Conservation (phyloP, 2,797 vertebrate species). For the Eutrigla gurnardus region DNA sequence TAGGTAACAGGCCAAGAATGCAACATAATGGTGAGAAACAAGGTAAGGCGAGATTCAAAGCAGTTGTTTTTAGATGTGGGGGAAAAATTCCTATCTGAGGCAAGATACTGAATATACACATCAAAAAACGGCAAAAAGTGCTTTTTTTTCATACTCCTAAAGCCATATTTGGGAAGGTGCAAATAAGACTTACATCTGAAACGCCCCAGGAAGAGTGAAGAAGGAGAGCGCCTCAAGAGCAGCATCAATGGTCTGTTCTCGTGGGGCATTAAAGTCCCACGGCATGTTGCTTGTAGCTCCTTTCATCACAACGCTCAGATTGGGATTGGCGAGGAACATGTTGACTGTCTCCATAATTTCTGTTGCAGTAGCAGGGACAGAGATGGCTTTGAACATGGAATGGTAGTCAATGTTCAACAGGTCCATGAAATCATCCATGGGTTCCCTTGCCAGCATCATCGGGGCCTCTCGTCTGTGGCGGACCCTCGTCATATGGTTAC, state of each 20-base stretch:
- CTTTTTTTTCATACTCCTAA: background rate
- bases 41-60: constrained; percentile 3
- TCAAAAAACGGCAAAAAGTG: background rate
- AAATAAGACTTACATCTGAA: constrained; percentile 67
- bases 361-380: constrained; percentile 49
- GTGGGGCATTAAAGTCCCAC: constrained; percentile 56
- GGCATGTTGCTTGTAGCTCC: constrained; percentile 57
- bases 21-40: background rate
- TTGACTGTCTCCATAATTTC: constrained; percentile 81
- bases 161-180: background rate
- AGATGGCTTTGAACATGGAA: constrained; percentile 66
- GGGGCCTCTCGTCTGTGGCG: constrained; percentile 52
- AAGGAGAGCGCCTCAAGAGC: constrained; percentile 73
- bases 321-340: constrained; percentile 77
- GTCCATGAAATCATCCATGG: constrained; percentile 79
- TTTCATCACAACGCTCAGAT: constrained; percentile 78
- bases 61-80: background rate
- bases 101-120: background rate
- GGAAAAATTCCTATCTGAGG: constrained; percentile 5
- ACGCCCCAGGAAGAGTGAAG: constrained; percentile 68
- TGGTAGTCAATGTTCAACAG: constrained; percentile 78
- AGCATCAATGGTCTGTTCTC: constrained; percentile 72
- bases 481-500: background rate
- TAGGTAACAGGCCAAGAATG: constrained; percentile 8
- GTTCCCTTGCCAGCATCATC: constrained; percentile 37